Evolutionary conservation across 2,888 invertebrate genomes (phyloP).

Genomic region (Xestoiulus laeticollis): DNA sequence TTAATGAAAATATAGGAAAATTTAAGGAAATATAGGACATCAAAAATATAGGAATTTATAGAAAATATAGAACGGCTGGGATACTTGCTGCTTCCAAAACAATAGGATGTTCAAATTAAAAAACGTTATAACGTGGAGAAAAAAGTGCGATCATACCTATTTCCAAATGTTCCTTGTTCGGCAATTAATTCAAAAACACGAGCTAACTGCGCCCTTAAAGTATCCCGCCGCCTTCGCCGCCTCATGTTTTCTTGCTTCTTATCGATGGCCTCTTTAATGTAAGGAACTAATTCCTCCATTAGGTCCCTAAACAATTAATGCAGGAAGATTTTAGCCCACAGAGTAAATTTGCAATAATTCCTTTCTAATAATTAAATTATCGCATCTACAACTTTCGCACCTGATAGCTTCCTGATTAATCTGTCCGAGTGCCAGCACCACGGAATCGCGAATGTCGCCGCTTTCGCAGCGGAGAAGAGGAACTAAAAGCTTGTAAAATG

Average conservation of each 20-base stretch:
- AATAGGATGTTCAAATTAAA: background rate
- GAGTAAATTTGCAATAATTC: background rate
- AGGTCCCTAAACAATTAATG: conserved; percentile 76
- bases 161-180: conserved; percentile 86
- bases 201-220: conserved; percentile 88
- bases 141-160: conserved; percentile 57
- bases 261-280: conserved; percentile 95
- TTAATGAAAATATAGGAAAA: too few species aligned
- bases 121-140: background rate
- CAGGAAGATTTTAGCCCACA: background rate
- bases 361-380: conserved; percentile 38
- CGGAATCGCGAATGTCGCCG: conserved; percentile 91
- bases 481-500: conserved; percentile 90
- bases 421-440: conserved; percentile 92
- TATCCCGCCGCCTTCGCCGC: conserved; percentile 87
- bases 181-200: conserved; percentile 92
- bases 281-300: conserved; percentile 91
- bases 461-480: conserved; percentile 93
- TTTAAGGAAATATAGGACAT: too few species aligned
- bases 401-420: conserved; percentile 94
- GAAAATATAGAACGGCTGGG: too few species aligned
- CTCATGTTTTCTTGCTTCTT: conserved; percentile 97
- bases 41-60: too few species aligned
- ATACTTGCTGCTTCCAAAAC: too few species aligned
- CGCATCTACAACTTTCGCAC: conserved; percentile 69